A percentile compares a stretch with the other conserved stretches of the same genome.
phyloP scores from a whole-genome alignment of 2,888 invertebrate genomes.

The Drosophila pseudotakahashii region DNA sequence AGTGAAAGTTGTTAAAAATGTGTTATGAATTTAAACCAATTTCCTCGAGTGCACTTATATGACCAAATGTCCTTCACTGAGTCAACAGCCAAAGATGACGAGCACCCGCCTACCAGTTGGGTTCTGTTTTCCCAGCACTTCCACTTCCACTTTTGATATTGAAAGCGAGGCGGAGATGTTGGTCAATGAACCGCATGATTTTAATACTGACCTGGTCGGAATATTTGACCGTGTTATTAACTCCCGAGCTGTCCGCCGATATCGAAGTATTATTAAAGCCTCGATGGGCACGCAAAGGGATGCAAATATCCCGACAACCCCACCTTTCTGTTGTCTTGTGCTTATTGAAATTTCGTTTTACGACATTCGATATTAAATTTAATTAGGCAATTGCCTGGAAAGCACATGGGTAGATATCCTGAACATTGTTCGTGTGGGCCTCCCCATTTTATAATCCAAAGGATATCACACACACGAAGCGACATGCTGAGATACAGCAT shows the following conservation, averaged over 20 bases:
- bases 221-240: constrained; percentile 66
- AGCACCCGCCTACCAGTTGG: constrained; percentile 2
- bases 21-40: background rate
- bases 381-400: constrained; percentile 73
- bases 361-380: constrained; percentile 73
- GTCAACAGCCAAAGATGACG: constrained; percentile 50
- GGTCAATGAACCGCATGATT: constrained; percentile 77
- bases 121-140: constrained; percentile 31
- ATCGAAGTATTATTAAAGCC: constrained; percentile 45
- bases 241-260: constrained; percentile 32
- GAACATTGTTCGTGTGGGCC: constrained; percentile 8
- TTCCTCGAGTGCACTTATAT: background rate
- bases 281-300: constrained; percentile 40
- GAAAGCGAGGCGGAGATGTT: constrained; percentile 63
- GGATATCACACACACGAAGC: constrained; percentile 5
- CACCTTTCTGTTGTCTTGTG: constrained; percentile 37
- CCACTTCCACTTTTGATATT: constrained; percentile 69
- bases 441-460: constrained; percentile 19
- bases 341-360: constrained; percentile 71
- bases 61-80: constrained; percentile 32
- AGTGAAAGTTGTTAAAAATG: too few relatives aligned
- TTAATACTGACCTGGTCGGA: constrained; percentile 60
- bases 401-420: constrained; percentile 42
- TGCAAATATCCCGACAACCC: constrained; percentile 59
- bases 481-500: constrained; percentile 31